Conservation (phyloP, 2,888 invertebrate genomes). For the Standfussiana lucernea region DNA sequence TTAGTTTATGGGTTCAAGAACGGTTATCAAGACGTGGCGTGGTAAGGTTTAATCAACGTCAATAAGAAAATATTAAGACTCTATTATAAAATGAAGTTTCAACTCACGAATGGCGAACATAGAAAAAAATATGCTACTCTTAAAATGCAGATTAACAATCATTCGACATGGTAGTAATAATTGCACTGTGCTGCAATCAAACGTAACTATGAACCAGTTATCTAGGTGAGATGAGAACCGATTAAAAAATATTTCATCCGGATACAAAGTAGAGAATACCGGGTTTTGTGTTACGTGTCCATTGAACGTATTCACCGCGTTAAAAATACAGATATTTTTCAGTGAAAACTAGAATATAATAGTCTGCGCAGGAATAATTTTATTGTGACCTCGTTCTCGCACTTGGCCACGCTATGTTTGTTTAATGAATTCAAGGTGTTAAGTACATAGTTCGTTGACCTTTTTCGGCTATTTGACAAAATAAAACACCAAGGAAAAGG, state of each 20-base stretch:
- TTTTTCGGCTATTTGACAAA: conserved; percentile 34
- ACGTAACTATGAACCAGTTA: not conserved
- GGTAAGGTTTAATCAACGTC: conserved; percentile 36
- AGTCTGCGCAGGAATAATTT: conserved; percentile 33
- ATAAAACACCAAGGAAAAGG: conserved; percentile 3
- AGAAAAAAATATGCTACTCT: not conserved
- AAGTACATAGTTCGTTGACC: conserved; percentile 44
- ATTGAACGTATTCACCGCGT: conserved; percentile 36
- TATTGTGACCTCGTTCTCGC: conserved; percentile 58
- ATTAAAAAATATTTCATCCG: conserved; percentile 29
- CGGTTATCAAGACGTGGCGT: conserved; percentile 30
- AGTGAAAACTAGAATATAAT: conserved; percentile 44
- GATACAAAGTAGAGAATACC: conserved; percentile 2
- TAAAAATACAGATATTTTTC: conserved; percentile 27
- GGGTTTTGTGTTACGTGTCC: conserved; percentile 23
- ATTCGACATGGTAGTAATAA: conserved; percentile 11
- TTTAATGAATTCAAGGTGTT: conserved; percentile 61
- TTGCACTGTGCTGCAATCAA: conserved; percentile 1
- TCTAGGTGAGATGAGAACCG: conserved; percentile 15
- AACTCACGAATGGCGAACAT: conserved; percentile 1
- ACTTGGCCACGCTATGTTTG: conserved; percentile 52
- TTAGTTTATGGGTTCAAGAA: conserved; percentile 46
- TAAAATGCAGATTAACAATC: conserved; percentile 12
- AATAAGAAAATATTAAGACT: conserved; percentile 26
- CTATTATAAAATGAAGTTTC: conserved; percentile 30